Base-by-base conservation (phyloP, 92 coral and sea anemone species). In the Actinernus sp. region DNA sequence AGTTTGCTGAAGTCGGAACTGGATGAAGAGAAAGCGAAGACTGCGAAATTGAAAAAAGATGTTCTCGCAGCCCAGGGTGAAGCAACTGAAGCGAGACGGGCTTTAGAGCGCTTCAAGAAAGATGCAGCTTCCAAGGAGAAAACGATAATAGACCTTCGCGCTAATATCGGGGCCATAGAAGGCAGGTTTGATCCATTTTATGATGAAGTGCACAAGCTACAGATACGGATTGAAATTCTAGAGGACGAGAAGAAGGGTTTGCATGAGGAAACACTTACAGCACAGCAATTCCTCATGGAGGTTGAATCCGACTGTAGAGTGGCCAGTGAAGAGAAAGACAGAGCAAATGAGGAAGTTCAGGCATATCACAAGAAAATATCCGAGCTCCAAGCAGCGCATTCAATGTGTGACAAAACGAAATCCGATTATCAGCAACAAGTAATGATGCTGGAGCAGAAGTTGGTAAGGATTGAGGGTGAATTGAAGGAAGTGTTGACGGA, bases 381-480 rank as follows among this genome's bases (percentile, higher is more conserved):
- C 36, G 98, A 94, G 63, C 89, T 94, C 6, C 98, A 94, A 71
- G 97, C 97, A 16, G 82, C 95, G 14, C 89, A 76, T 20, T 85
- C 90, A 38, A 48, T 76, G 31, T 87, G 97, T 21, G 95, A 94
- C 37, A 90, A 92, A 40, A 88, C 81, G 31, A 84, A 85, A 48
- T 39, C 61, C 38, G 97, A 91, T 6, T 91, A 84, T 71, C 93
- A 94, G 16, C 83, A 92, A 32, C 95, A 94, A 55, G 76, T 88
- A 12, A 71, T 85, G 61, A 80, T 58, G 29, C 84, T 91, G 30
- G 78, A 62, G 12, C 96, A 91, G 49, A 91, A 91, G 43, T 52
- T 84, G 14, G 91, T 74, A 31, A 74, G 93, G 41, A 43, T 73
- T 49, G 98, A 94, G 54, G 77, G 61, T 7, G 97, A 94, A 32